Percentiles rank a stretch among this genome's conserved stretches.
phyloP scores from a whole-genome alignment of 2,113 vertebrate species.

The Lampris megalopsis region DNA sequence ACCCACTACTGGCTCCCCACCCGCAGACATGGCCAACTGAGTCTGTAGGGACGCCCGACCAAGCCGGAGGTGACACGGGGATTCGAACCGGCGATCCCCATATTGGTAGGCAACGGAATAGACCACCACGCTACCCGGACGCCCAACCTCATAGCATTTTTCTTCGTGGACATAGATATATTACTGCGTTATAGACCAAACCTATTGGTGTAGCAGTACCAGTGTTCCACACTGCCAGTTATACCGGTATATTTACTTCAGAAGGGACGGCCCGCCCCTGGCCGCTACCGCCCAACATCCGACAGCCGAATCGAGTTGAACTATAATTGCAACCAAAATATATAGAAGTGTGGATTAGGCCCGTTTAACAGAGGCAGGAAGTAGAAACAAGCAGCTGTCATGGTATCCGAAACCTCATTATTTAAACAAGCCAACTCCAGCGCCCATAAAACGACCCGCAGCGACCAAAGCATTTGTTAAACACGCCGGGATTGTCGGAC shows the following conservation, averaged over 20 bases:
- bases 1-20: too few species aligned
- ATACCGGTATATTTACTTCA: neutral
- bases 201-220: too few species aligned
- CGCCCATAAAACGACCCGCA: conserved; percentile 37
- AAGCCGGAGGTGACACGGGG: too few species aligned
- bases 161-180: too few species aligned
- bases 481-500: conserved; percentile 50
- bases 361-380: conserved; percentile 19
- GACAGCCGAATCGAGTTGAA: conserved; percentile 6
- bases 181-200: too few species aligned
- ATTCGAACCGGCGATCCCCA: too few species aligned
- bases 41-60: too few species aligned
- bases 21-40: too few species aligned
- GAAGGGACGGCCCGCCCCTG: conserved; percentile 10
- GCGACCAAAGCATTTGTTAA: conserved; percentile 56
- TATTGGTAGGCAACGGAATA: too few species aligned
- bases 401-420: conserved; percentile 48
- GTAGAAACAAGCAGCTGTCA: conserved; percentile 35
- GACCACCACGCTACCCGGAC: too few species aligned
- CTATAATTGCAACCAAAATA: conserved; percentile 30
- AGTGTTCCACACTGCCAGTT: neutral
- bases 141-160: too few species aligned
- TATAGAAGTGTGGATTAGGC: conserved; percentile 30
- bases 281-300: conserved; percentile 8
- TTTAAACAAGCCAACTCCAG: conserved; percentile 46